Evolutionary conservation across 2,113 vertebrate species (phyloP).

Genomic region (Suncus etruscus): DNA sequence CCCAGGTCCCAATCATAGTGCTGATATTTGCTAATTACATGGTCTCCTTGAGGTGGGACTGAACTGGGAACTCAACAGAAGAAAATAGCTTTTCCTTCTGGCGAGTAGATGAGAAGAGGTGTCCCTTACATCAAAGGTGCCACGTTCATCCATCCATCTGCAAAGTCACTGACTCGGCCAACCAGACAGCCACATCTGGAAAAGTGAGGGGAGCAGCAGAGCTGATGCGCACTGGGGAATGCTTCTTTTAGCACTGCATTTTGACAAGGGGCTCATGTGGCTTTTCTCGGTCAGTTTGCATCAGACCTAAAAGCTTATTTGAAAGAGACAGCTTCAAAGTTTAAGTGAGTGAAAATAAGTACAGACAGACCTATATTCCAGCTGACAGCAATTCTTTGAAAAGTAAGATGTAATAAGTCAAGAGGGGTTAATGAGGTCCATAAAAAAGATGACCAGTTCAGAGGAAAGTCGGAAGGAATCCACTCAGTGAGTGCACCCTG

Average conservation of each 20-base stretch:
- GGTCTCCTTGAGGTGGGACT: conserved; percentile 61
- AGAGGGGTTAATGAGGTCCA: not conserved
- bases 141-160: conserved; percentile 78
- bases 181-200: conserved; percentile 85
- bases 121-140: conserved; percentile 79
- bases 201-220: conserved; percentile 79
- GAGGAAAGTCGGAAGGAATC: not conserved
- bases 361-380: not conserved
- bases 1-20: not conserved
- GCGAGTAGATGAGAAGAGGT: conserved; percentile 62
- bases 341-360: not conserved
- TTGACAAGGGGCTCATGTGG: conserved; percentile 71
- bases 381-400: not conserved
- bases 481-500: not conserved
- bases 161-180: conserved; percentile 75
- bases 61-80: conserved; percentile 6
- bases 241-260: conserved; percentile 70
- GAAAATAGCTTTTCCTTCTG: conserved; percentile 83
- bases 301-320: conserved; percentile 70
- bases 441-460: not conserved
- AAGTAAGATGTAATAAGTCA: not conserved
- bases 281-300: not conserved
- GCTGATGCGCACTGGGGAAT: conserved; percentile 54
- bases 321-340: conserved; percentile 39
- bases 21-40: not conserved